Evolutionary conservation across 1,140 invertebrate genomes (phyloP), one percentile per base, ranked within the genome.

Genomic region (Brachionus paranguensis): DNA sequence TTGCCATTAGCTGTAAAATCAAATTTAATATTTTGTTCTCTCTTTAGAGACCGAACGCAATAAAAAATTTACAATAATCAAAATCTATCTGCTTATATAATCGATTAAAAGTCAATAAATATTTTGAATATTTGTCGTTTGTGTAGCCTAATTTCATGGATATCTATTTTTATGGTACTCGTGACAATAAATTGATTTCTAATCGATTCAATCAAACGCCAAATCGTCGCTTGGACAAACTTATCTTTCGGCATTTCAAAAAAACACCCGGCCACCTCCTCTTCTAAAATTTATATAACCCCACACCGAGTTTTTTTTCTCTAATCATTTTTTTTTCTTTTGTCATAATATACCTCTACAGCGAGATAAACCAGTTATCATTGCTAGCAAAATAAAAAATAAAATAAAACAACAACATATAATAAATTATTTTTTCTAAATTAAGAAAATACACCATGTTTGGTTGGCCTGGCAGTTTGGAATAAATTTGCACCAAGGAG

Each of bases 141-240:
- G 12, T 33, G 14, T 33, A 65, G 60, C 60, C 20, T 65, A 12
- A 24, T 72, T 72, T 72, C 24, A 45, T 72, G 37, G 41, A 37
- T 72, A 72, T 72, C 68, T 72, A 72, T 72, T 43, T 72, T 68
- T 68, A 68, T 68, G 7, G 65, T 43, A 17, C 68, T 72, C 68
- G 68, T 72, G 68, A 72, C 68, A 72, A 72, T 72, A 72, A 72
- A 72, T 72, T 72, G 68, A 72, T 72, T 72, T 72, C 43, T 72
- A 72, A 72, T 72, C 68, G 37, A 72, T 60, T 60, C 53, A 60
- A 60, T 60, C 53, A 27, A 60, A 60, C 4, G 33, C 6, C 33
- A 37, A 37, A 37, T 5, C 33, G 33, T 37, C 33, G 33, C 33
- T 37, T 37, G 33, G 53, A 24, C 20, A 8, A 20, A 72, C 68